Conservation (phyloP, 2,888 invertebrate species). For the Embidobia sp. region DNA sequence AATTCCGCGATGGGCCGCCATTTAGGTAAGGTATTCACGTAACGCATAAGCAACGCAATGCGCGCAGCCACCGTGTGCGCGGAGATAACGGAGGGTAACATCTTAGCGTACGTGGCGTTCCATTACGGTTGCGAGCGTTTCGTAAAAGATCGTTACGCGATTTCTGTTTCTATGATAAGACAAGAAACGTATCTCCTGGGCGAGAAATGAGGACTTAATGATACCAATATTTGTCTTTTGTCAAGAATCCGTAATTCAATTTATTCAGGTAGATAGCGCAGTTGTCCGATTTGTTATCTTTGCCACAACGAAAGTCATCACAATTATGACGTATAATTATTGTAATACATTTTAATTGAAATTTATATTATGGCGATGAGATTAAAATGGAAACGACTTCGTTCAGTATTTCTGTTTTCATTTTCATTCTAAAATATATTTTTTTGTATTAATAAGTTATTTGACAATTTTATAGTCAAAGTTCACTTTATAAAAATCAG, state of each 20-base stretch:
- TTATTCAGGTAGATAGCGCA: slow-evolving; percentile 18
- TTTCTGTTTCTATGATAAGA: slow-evolving; percentile 54
- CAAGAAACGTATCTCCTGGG: slow-evolving; percentile 55
- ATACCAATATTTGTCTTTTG: slow-evolving; percentile 49
- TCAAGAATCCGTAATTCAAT: slow-evolving; percentile 30
- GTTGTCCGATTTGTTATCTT: slow-evolving; percentile 2
- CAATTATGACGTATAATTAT: too few relatives aligned
- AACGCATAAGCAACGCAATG: slow-evolving; percentile 79
- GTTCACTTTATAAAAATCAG: too few relatives aligned
- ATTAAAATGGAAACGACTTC: too few relatives aligned
- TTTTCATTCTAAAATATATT: too few relatives aligned
- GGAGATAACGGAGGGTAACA: slow-evolving; percentile 78
- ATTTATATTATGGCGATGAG: too few relatives aligned
- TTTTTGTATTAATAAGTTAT: too few relatives aligned
- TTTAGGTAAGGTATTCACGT: slow-evolving; percentile 81
- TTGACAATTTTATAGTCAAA: too few relatives aligned
- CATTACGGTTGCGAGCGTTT: slow-evolving; percentile 72
- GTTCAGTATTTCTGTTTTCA: too few relatives aligned
- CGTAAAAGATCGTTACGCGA: slow-evolving; percentile 56
- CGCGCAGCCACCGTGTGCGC: slow-evolving; percentile 80
- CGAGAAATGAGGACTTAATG: slow-evolving; percentile 40
- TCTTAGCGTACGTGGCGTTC: slow-evolving; percentile 76
- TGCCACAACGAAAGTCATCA: too few relatives aligned
- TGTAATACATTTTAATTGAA: too few relatives aligned
- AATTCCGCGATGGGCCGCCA: slow-evolving; percentile 66